Base-by-base conservation (phyloP, 2,797 vertebrate species). In the Syndactyla subalaris region DNA sequence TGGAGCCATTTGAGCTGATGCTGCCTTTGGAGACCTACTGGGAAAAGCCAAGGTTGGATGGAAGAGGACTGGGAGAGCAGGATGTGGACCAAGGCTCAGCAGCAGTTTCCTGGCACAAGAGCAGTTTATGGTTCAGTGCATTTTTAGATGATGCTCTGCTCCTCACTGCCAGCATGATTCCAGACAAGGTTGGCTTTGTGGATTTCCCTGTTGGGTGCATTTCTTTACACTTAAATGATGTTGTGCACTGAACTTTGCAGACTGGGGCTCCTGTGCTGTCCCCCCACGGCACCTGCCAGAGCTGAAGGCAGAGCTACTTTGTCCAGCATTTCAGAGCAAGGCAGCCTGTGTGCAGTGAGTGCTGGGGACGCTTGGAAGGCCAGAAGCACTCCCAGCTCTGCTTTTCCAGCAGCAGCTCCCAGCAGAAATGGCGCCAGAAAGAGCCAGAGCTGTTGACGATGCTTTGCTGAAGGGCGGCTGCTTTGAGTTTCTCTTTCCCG, bases 391-490 rank as follows among this genome's bases (percentile, higher is more conserved):
- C 66, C n/a, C 29, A 14, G 43, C 63, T 48, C 10, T 3, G 2
- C 72, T 73, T 66, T 27, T 55, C 72, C 72, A 79, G 36, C 78
- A 59, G n/a, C 89, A 77, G n/a, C 9, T 3, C 52, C 61, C 43
- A 51, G 29, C 49, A n/a, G 41, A 49, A 48, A 23, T 2, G 5
- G 23, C 43, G 41, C 70, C 61, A 34, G 65, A 15, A 57, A 27
- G 1, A 75, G 41, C 38, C 4, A 2, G 13, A 0, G 15, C 70
- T 76, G 27, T 2, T 1, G 1, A 3, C 3, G 55, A 18, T 59
- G 45, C 41, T 71, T 66, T 49, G 23, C 68, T 24, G 26, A 87
- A 83, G 34, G 32, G 32, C 0, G 0, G 65, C 46, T 89, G 58
- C 62, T 84, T n/a, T 0, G 1, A 20, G 23, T 59, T 77, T 71